Evolutionary conservation across 2,113 vertebrate species (phyloP).

Genomic region (Setophaga coronata): DNA sequence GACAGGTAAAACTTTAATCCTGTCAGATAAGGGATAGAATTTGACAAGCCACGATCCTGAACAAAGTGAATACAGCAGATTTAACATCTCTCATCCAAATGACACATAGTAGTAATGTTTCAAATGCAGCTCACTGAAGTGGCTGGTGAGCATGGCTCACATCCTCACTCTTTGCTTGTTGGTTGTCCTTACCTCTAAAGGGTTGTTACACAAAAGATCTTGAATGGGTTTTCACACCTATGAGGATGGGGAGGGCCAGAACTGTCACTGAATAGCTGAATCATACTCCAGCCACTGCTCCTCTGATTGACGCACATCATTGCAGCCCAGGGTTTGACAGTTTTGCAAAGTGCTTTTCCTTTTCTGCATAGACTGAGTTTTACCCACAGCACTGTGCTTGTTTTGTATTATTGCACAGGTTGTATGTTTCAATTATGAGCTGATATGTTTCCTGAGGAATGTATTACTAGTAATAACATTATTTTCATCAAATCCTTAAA

Average conservation of each 20-base stretch:
- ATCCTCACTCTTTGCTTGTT: background rate
- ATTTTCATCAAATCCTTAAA: background rate
- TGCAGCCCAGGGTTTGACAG: background rate
- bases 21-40: background rate
- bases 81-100: background rate
- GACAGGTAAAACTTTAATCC: background rate
- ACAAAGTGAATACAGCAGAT: background rate
- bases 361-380: background rate
- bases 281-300: background rate
- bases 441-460: background rate
- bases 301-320: background rate
- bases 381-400: background rate
- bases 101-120: background rate
- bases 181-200: background rate
- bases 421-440: background rate
- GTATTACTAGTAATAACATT: background rate
- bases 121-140: background rate
- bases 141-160: background rate
- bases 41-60: background rate
- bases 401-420: background rate
- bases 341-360: background rate
- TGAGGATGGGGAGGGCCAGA: background rate
- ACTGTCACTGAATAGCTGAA: background rate
- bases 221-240: background rate
- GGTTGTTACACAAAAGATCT: background rate